phyloP scores from a whole-genome alignment of 2,888 invertebrate species.

The Zaprionus obscuricornis region DNA sequence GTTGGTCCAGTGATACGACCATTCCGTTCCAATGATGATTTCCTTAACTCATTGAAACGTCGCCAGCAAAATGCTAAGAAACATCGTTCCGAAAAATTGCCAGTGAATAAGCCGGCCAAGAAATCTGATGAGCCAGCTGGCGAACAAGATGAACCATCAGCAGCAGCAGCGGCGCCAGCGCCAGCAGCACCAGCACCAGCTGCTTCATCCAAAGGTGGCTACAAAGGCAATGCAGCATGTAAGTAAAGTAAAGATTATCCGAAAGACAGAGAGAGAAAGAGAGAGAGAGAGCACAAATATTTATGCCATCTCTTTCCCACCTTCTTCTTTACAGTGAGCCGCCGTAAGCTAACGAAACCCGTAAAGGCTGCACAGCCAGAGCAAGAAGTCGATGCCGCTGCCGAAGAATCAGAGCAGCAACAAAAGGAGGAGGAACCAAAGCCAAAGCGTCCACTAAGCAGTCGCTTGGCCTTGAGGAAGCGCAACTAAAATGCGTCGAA shows the following conservation, averaged over 20 bases:
- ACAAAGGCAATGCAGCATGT: constrained; percentile 79
- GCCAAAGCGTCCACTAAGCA: constrained; percentile 75
- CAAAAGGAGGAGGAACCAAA: constrained; percentile 80
- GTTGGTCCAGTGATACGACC: constrained; percentile 88
- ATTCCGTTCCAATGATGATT: constrained; percentile 91
- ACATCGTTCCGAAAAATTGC: constrained; percentile 84
- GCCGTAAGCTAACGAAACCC: constrained; percentile 78
- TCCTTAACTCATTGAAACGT: constrained; percentile 89
- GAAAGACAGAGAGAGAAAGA: too few relatives aligned
- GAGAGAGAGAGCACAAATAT: neutral
- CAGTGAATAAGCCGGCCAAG: constrained; percentile 65
- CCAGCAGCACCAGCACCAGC: constrained; percentile 73
- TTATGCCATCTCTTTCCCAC: neutral
- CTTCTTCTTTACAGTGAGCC: constrained; percentile 63
- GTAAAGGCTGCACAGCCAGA: constrained; percentile 69
- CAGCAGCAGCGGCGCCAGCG: constrained; percentile 60
- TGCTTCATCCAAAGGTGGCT: constrained; percentile 67
- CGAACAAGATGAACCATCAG: constrained; percentile 67
- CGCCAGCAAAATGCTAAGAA: constrained; percentile 88
- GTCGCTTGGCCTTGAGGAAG: constrained; percentile 80
- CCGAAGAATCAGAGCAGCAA: constrained; percentile 77
- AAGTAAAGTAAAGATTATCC: constrained; percentile 49
- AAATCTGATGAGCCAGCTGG: constrained; percentile 58
- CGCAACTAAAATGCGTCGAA: constrained; percentile 67
- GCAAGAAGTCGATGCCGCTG: constrained; percentile 69